Conservation (phyloP, 2,797 vertebrate species). For the Remorina albescens region DNA sequence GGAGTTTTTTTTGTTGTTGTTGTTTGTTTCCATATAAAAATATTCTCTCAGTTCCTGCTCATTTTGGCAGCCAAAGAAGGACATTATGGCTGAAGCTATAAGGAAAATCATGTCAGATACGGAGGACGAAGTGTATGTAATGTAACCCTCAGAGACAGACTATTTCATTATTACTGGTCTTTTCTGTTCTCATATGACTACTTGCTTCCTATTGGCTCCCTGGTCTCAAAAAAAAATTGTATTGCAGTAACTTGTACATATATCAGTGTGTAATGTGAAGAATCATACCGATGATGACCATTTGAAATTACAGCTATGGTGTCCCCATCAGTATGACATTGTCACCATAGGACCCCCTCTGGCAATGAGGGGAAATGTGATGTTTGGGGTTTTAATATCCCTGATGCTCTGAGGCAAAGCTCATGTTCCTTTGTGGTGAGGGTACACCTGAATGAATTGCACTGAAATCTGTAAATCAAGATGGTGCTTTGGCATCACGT, state of each 20-base stretch:
- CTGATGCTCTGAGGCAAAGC: constrained; percentile 60
- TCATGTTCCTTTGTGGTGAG: constrained; percentile 61
- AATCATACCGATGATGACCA: constrained; percentile 65
- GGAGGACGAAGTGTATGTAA: constrained; percentile 32
- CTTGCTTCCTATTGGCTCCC: constrained; percentile 67
- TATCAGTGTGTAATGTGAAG: constrained; percentile 82
- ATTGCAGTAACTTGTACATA: constrained; percentile 78
- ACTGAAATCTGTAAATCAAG: constrained; percentile 94
- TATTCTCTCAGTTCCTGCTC: constrained; percentile 49
- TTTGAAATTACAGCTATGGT: constrained; percentile 49
- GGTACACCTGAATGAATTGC: constrained; percentile 90
- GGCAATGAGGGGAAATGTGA: constrained; percentile 35
- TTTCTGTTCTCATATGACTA: constrained; percentile 70
- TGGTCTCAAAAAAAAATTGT: constrained; percentile 66
- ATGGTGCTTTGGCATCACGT: constrained; percentile 96
- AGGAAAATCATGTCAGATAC: constrained; percentile 44
- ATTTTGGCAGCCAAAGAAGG: constrained; percentile 72
- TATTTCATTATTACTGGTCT: constrained; percentile 56
- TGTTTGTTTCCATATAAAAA: constrained; percentile 40
- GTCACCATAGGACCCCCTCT: constrained; percentile 44
- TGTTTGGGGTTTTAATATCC: constrained; percentile 34
- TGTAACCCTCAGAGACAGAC: constrained; percentile 45
- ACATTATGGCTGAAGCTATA: constrained; percentile 48
- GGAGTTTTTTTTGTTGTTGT: constrained; percentile 56
- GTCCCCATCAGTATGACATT: constrained; percentile 50